Conservation (phyloP, 2,797 vertebrate species). For the Artibeus lituratus region DNA sequence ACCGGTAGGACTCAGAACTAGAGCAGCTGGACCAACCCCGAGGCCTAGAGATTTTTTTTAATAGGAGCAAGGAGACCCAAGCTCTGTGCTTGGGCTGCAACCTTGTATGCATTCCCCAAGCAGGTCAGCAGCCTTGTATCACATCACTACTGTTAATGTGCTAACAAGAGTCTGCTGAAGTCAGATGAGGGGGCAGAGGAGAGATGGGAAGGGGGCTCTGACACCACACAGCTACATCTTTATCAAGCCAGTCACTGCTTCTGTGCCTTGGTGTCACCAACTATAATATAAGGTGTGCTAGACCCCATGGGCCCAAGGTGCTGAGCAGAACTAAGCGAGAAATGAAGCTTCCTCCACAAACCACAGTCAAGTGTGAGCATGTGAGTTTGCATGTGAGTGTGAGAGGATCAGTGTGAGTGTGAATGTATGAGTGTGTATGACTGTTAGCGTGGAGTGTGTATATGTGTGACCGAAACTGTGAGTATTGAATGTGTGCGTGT, state of each 20-base stretch:
- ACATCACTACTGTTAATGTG: background rate
- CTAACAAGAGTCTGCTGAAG: background rate
- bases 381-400: background rate
- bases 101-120: background rate
- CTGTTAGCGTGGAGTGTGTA: background rate
- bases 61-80: background rate
- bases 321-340: constrained; percentile 7
- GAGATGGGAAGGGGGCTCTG: background rate
- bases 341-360: background rate
- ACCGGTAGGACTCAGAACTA: background rate
- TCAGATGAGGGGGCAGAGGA: background rate
- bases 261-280: background rate
- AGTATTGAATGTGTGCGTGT: background rate
- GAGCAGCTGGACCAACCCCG: background rate
- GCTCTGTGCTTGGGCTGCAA: background rate
- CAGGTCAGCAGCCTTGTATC: background rate
- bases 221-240: background rate
- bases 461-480: background rate
- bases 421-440: background rate
- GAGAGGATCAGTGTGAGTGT: background rate
- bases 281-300: background rate
- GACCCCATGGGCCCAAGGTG: background rate
- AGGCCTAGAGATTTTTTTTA: background rate
- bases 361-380: background rate
- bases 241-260: background rate